Evolutionary conservation across 2,797 vertebrate species (phyloP), one percentile per base, ranked within the genome.

Genomic region (Lithobates sylvaticus): DNA sequence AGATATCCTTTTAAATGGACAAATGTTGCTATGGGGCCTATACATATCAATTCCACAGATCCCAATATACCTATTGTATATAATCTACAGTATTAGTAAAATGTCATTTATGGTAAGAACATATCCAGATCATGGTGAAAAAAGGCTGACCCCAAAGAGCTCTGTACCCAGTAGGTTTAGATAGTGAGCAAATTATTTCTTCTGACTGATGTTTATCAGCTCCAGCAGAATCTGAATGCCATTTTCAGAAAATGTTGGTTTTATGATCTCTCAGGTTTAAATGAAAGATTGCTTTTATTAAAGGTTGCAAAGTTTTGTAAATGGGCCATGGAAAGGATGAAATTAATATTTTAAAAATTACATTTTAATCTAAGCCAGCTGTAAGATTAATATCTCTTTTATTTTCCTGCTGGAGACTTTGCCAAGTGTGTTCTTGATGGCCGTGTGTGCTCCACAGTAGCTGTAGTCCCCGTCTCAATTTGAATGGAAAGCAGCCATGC

Each of bases 401-500:
- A 76, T 70, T 86, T 68, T 87, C 23, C 39, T 78, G 23, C 36
- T 73, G 29, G n/a, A 83, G 4, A 6, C 67, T 36, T 78, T 78
- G 79, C 74, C 74, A 83, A 65, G 32, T 61, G 21, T 78, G 58
- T 50, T 36, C 74, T 47, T 68, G 39, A 83, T 73, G 61, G 54
- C 69, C 21, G 69, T 68, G 13, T 68, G 44, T 12, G 80, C 54
- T 83, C 83, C 69, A 72, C 50, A 71, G 34, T 82, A 78, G 34
- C 65, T 86, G 21, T 77, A 83, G 54, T 47, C 69, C 34, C 16
- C 50, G 39, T 73, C 74, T 78, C 29, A 88, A 78, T 88, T 88
- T 90, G 84, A 71, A 42, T 89, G 83, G 67, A 79, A 89, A 88
- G 85, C 84, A 89, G 69, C 78, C 61, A 3, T 76, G 83, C 87